Base-by-base conservation (phyloP, 2,888 invertebrate genomes). In the Drosophila neutralis region DNA sequence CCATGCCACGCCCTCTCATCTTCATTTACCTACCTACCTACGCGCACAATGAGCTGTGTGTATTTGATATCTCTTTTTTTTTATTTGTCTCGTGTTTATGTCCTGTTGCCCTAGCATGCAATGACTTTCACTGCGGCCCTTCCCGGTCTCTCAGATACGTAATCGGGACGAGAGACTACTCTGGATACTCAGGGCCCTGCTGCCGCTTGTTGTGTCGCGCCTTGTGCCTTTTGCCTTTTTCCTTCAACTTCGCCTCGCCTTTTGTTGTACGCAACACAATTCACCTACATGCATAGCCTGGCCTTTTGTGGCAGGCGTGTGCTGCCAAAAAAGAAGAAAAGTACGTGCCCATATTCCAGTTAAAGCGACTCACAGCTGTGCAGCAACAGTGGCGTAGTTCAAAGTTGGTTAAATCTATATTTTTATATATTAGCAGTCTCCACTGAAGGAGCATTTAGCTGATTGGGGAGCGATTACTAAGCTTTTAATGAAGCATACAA, bases 261-360 rank as follows among this genome's bases (percentile, higher is more conserved):
- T 80, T 84, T 68, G 66, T 65, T 57, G 29, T 62, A 57, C 61
- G 63, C 72, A 76, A 76, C 61, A 69, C 69, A 70, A 54, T 74
- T 86, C 87, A 88, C 70, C 79, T 79, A 82, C 68, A 79, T 66
- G 62, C 59, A 65, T 76, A 80, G 67, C 75, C 74, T 87, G 69
- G 87, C 73, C 84, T 82, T 83, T 90, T 89, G 86, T 88, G 81
- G 89, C 87, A 81, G 75, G 75, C 89, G 80, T 80, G 88, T 76
- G 84, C 73, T 82, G 76, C 82, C 59, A 71, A 83, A 74, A 45
- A 21, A 11, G 11, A 42, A 24, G 21, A 15, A 42, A 73, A 77
- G 80, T 85, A 85, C 85, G 90, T 85, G 88, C 83, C 88, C 85
- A 89, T 89, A 85, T 89, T 85, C 81, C 81, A 68, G 72, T 63